Conservation (phyloP, 2,888 invertebrate genomes). For the Platycnemis pennipes region DNA sequence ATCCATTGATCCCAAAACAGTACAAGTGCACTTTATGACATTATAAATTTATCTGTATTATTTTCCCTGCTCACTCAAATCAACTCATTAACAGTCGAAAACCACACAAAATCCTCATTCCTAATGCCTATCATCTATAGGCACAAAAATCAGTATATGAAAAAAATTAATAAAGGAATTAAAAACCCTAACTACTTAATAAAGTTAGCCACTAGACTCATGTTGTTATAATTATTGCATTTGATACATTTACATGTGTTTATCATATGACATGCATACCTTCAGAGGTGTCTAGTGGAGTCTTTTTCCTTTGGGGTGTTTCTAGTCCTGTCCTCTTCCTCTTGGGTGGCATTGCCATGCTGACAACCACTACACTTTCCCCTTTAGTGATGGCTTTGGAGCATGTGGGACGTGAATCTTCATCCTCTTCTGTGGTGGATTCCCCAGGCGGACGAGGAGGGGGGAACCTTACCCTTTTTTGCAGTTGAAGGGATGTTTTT, state of each 20-base stretch:
- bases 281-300: not conserved
- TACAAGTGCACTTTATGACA: no score
- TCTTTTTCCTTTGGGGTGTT: not conserved
- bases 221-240: not conserved
- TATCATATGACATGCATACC: not conserved
- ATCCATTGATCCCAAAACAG: no score
- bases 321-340: not conserved
- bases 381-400: not conserved
- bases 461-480: not conserved
- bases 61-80: no score
- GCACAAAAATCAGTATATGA: no score
- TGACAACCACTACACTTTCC: not conserved
- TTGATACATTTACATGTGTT: not conserved
- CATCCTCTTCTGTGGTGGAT: not conserved
- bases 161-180: no score
- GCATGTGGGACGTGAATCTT: no score
- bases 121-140: no score
- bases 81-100: no score
- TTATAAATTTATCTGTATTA: no score
- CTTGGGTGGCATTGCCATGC: not conserved
- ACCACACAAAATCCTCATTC: no score
- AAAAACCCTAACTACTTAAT: no score
- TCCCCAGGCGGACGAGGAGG: not conserved
- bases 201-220: no score
- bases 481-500: not conserved